These are phyloP conservation scores for human (Homo sapiens) DNA, from an alignment of 2,113 vertebrate species.

Conservation along the genomic window DNA sequence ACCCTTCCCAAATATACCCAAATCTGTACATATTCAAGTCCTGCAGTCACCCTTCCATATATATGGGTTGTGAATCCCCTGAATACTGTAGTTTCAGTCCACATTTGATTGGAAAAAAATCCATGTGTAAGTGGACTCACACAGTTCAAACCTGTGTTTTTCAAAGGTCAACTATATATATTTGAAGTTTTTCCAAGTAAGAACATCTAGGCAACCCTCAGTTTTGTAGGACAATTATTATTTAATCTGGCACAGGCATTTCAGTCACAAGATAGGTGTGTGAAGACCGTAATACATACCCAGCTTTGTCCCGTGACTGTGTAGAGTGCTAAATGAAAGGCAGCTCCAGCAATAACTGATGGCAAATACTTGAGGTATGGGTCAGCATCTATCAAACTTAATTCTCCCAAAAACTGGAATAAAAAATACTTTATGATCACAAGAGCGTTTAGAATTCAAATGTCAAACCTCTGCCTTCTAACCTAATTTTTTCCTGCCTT, in stretches of 20 bases:
- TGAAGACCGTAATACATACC: conserved; percentile 85
- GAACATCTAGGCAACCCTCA: not conserved
- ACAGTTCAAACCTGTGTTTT: not conserved
- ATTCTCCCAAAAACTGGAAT: conserved; percentile 93
- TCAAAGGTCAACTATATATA: not conserved
- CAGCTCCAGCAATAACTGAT: conserved; percentile 93
- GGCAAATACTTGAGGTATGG: conserved; percentile 96
- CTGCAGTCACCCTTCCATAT: not conserved
- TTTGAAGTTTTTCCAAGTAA: not conserved
- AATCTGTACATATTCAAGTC: not conserved
- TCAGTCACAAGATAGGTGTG: no score
- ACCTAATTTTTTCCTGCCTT: not conserved
- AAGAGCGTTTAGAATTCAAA: not conserved
- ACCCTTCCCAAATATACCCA: not conserved
- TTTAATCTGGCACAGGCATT: not conserved
- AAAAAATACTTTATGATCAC: not conserved
- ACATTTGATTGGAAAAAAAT: not conserved
- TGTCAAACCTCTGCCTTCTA: not conserved
- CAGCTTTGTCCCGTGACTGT: conserved; percentile 90
- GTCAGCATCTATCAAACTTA: conserved; percentile 95
- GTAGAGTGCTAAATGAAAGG: conserved; percentile 90
- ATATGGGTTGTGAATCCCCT: not conserved
- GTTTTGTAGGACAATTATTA: not conserved
- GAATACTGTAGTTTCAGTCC: not conserved
- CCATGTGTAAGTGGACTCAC: not conserved